phyloP scores from a whole-genome alignment of 35 echinoderm and acorn worm species.

The Amphiura filiformis region DNA sequence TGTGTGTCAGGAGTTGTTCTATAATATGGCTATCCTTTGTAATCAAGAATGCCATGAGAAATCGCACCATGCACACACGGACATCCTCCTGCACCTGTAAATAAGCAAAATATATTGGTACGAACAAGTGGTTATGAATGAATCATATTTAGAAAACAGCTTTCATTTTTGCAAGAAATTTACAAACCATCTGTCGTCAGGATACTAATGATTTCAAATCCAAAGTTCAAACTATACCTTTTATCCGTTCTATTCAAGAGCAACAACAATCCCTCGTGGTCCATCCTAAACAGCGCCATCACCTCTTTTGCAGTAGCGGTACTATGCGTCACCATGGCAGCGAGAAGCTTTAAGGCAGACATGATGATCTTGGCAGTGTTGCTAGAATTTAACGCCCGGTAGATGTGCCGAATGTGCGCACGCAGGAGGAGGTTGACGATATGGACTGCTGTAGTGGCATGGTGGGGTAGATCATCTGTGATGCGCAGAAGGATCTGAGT shows the following conservation, averaged over 20 bases:
- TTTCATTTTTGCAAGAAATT: no score
- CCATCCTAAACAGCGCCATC: conserved; percentile 20
- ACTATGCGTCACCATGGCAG: conserved; percentile 9
- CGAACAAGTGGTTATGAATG: no score
- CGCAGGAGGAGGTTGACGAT: conserved; percentile 13
- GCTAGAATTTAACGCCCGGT: conserved; percentile 6
- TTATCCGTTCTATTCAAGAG: conserved; percentile 13
- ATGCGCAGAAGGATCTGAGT: conserved; percentile 15
- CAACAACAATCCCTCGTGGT: not conserved
- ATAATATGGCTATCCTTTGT: no score
- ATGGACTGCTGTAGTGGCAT: not conserved
- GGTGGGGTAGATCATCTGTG: conserved; percentile 30
- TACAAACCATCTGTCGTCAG: no score
- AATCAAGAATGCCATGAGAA: no score
- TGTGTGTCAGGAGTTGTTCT: no score
- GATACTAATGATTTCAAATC: no score
- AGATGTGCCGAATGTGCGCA: conserved; percentile 29
- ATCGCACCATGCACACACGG: no score
- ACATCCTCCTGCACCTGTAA: no score
- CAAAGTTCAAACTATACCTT: no score
- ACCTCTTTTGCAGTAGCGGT: conserved; percentile 22
- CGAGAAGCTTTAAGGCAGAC: conserved; percentile 13
- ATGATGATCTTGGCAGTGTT: conserved; percentile 35
- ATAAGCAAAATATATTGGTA: no score
- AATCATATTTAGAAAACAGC: no score